phyloP scores from a whole-genome alignment of 2,113 vertebrate species.

The Nothobranchius kuhntae region DNA sequence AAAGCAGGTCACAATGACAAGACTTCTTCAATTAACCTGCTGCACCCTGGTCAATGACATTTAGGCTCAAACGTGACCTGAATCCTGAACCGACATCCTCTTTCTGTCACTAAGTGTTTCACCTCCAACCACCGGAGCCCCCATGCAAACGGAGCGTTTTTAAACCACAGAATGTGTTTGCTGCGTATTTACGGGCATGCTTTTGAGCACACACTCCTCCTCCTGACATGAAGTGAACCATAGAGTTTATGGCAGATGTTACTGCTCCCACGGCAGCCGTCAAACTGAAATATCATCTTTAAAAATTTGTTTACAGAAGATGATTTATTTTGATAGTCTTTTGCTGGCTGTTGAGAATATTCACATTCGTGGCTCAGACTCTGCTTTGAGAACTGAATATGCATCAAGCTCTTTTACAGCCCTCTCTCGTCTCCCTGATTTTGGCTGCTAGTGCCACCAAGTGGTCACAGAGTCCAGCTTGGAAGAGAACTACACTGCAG shows the following conservation, averaged over 20 bases:
- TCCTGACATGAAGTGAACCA: conserved; percentile 37
- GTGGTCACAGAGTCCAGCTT: conserved; percentile 52
- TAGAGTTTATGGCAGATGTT: conserved; percentile 29
- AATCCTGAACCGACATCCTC: conserved; percentile 47
- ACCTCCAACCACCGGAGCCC: conserved; percentile 51
- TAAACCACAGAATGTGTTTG: conserved; percentile 5
- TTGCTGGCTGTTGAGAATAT: conserved; percentile 30
- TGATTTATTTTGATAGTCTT: conserved; percentile 62
- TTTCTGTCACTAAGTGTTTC: conserved; percentile 37
- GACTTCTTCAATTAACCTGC: conserved; percentile 64
- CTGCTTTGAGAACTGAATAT: conserved; percentile 48
- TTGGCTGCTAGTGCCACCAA: conserved; percentile 81
- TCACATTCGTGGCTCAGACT: conserved; percentile 40
- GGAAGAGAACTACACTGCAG: conserved; percentile 31
- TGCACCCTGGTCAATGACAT: conserved; percentile 57
- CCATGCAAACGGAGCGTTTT: conserved; percentile 4
- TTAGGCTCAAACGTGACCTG: conserved; percentile 53
- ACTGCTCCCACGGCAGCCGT: conserved; percentile 47
- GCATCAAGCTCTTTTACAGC: conserved; percentile 13
- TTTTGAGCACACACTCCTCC: conserved; percentile 15
- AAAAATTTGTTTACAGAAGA: conserved; percentile 53
- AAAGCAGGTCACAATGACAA: conserved; percentile 37
- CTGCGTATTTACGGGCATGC: conserved; percentile 8
- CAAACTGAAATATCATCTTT: conserved; percentile 57
- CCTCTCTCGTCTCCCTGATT: conserved; percentile 52